phyloP scores from a whole-genome alignment of 2,113 vertebrate species.

The Mirounga angustirostris region DNA sequence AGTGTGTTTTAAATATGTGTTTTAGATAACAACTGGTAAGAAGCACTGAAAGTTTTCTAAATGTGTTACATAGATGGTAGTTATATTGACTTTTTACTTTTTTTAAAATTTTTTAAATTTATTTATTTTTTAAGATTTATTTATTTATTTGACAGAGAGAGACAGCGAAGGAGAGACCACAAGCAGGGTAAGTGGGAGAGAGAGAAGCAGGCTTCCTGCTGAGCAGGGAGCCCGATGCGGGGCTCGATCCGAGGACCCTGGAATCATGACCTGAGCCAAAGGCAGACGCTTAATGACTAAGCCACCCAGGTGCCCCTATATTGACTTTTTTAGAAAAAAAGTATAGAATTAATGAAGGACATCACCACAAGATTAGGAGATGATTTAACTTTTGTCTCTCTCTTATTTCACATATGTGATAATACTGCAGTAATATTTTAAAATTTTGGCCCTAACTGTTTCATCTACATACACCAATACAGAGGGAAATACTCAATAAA shows the following conservation, averaged over 20 bases:
- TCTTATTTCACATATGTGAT: neutral
- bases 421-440: neutral
- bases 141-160: too few species aligned
- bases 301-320: too few species aligned
- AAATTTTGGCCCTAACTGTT: neutral
- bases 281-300: too few species aligned
- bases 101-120: neutral
- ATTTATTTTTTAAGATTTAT: too few species aligned
- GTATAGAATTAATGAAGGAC: neutral
- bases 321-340: neutral
- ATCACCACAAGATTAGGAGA: neutral
- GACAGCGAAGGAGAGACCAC: too few species aligned
- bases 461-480: neutral
- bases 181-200: too few species aligned
- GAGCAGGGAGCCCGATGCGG: too few species aligned
- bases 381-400: neutral
- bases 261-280: too few species aligned
- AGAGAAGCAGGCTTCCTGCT: too few species aligned
- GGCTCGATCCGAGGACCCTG: too few species aligned
- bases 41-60: neutral
- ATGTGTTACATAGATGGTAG: neutral
- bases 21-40: neutral
- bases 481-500: neutral
- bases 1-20: neutral
- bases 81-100: neutral